A percentile compares a stretch with the other conserved stretches of the same genome.
phyloP scores from a whole-genome alignment of 2,113 vertebrate species.

The Sapajus apella region DNA sequence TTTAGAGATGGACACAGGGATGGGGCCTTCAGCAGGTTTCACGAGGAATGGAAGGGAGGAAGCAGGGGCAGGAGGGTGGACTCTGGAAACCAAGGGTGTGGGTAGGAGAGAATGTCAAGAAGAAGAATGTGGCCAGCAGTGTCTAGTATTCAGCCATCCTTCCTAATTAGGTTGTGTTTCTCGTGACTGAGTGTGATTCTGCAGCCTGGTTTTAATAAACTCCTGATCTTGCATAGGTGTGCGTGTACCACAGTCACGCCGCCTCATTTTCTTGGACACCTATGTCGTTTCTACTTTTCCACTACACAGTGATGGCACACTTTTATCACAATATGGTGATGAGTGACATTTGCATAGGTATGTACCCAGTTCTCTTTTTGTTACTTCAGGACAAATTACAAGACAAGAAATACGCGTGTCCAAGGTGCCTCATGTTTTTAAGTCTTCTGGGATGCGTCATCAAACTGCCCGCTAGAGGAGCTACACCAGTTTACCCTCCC shows the following conservation, averaged over 20 bases:
- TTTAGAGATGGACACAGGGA: neutral
- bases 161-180: neutral
- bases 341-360: neutral
- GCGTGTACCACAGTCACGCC: rapidly evolving
- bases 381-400: too few relatives aligned
- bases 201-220: neutral
- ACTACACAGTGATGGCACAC: neutral
- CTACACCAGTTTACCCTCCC: neutral
- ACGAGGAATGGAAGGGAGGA: neutral
- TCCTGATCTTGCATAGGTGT: rapidly evolving
- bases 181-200: neutral
- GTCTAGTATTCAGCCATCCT: rapidly evolving
- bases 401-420: neutral
- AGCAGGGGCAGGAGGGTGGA: neutral
- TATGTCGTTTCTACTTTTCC: too few relatives aligned
- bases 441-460: rapidly evolving
- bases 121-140: neutral
- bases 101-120: too few relatives aligned
- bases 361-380: neutral
- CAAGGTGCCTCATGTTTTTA: neutral
- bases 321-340: neutral
- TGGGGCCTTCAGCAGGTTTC: rapidly evolving
- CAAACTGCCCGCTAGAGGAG: rapidly evolving
- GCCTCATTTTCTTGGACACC: neutral
- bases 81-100: neutral